phyloP scores from a whole-genome alignment of 2,113 vertebrate genomes.

The Cephalopholis sonnerati region DNA sequence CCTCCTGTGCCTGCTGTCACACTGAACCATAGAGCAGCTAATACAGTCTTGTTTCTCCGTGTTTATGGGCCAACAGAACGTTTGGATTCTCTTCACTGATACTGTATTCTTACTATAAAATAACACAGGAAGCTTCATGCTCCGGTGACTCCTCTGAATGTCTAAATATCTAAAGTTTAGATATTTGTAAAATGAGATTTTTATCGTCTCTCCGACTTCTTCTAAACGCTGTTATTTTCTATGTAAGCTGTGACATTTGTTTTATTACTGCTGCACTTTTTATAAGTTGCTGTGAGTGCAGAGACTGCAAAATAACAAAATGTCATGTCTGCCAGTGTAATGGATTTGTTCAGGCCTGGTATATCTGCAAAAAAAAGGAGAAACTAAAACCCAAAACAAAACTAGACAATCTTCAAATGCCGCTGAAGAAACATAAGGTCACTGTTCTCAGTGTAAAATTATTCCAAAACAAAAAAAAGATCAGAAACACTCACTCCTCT shows the following conservation, averaged over 20 bases:
- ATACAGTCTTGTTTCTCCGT: fast-evolving
- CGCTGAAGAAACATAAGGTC: not conserved
- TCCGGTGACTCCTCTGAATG: not conserved
- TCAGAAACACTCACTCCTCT: not conserved
- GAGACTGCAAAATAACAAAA: conserved; percentile 23
- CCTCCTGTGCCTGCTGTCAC: not conserved
- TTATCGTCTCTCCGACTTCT: not conserved
- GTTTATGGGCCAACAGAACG: not conserved
- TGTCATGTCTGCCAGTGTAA: conserved; percentile 18
- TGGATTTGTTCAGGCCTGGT: not conserved
- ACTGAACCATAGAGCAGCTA: not conserved
- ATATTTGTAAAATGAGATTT: conserved; percentile 3
- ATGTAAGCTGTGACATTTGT: conserved; percentile 44
- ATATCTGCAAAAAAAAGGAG: not conserved
- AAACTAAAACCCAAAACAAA: not conserved
- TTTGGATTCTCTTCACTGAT: not conserved
- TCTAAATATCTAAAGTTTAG: not conserved
- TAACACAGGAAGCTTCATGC: no score
- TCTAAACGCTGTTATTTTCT: conserved; percentile 39
- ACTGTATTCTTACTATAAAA: not conserved
- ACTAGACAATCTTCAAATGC: not conserved
- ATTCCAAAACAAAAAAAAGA: not conserved
- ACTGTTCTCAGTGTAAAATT: not conserved
- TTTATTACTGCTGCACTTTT: conserved; percentile 7
- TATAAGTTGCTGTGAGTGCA: not conserved